Evolutionary conservation across 2,797 vertebrate species (phyloP).

Genomic region (Agapornis canus): DNA sequence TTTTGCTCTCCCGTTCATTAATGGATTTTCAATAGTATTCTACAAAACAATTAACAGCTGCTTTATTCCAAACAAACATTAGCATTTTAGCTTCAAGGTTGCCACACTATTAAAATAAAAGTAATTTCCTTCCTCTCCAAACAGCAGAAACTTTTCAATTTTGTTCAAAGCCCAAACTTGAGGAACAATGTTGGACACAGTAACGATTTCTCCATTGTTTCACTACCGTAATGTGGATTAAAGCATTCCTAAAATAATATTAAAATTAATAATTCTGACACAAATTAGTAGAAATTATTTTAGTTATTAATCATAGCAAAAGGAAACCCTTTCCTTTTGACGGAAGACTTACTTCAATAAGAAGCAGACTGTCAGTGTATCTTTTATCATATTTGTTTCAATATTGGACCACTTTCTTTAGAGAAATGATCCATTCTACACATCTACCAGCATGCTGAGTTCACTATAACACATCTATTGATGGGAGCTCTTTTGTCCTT

Average conservation of each 20-base stretch:
- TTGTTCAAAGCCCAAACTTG: neutral
- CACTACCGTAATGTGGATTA: neutral
- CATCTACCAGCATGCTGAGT: neutral
- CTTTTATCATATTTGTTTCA: neutral
- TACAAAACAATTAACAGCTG: constrained; percentile 3
- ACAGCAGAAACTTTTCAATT: neutral
- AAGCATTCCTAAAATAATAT: neutral
- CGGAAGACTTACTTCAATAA: neutral
- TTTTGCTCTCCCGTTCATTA: neutral
- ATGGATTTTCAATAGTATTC: constrained; percentile 15
- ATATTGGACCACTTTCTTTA: neutral
- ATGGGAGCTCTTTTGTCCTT: constrained; percentile 14
- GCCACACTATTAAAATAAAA: neutral
- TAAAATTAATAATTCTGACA: neutral
- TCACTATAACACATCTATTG: constrained; percentile 12
- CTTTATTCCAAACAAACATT: constrained; percentile 2
- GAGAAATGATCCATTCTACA: neutral
- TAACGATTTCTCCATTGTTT: neutral
- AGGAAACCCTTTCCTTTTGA: neutral
- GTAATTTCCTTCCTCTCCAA: neutral
- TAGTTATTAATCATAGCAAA: neutral
- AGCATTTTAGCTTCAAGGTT: neutral
- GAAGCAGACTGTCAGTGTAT: neutral
- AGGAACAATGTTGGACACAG: neutral
- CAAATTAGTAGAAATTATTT: neutral